phyloP scores from a whole-genome alignment of 2,113 vertebrate species.

The Coryphaenoides rupestris region DNA sequence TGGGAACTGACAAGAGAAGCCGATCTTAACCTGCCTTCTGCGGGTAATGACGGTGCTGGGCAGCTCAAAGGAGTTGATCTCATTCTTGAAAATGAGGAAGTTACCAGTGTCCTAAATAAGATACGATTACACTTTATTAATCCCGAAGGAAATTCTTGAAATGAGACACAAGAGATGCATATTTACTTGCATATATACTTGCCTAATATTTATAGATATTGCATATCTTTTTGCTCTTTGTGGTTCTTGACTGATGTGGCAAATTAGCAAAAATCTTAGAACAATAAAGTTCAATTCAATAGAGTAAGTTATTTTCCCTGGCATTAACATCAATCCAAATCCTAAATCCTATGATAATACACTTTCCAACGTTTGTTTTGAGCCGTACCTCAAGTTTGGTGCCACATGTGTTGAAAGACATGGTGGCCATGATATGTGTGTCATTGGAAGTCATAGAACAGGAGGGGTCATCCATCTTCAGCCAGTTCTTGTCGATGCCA shows the following conservation, averaged over 20 bases:
- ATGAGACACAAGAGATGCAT: too few relatives aligned
- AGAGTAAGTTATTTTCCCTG: too few relatives aligned
- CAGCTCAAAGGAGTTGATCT: slow-evolving; percentile 56
- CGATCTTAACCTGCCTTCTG: slow-evolving; percentile 45
- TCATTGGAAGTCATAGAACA: slow-evolving; percentile 66
- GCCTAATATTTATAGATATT: too few relatives aligned
- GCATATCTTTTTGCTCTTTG: too few relatives aligned
- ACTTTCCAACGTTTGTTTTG: neutral
- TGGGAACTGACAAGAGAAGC: slow-evolving; percentile 68
- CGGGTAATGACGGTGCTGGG: slow-evolving; percentile 49
- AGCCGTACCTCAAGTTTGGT: slow-evolving; percentile 59
- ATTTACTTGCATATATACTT: too few relatives aligned
- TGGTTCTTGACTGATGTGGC: too few relatives aligned
- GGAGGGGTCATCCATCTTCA: slow-evolving; percentile 53
- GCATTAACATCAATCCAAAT: neutral
- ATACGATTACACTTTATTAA: too few relatives aligned
- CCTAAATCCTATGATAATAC: neutral
- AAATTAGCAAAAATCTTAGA: too few relatives aligned
- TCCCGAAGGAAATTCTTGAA: too few relatives aligned
- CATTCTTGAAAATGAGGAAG: slow-evolving; percentile 63
- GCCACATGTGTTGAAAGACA: slow-evolving; percentile 67
- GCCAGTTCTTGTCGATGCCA: slow-evolving; percentile 53
- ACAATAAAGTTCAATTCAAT: too few relatives aligned
- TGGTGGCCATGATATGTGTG: slow-evolving; percentile 61
- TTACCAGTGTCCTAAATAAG: slow-evolving; percentile 62